phyloP scores from a whole-genome alignment of 2,113 vertebrate genomes.

The Tamias sibiricus region DNA sequence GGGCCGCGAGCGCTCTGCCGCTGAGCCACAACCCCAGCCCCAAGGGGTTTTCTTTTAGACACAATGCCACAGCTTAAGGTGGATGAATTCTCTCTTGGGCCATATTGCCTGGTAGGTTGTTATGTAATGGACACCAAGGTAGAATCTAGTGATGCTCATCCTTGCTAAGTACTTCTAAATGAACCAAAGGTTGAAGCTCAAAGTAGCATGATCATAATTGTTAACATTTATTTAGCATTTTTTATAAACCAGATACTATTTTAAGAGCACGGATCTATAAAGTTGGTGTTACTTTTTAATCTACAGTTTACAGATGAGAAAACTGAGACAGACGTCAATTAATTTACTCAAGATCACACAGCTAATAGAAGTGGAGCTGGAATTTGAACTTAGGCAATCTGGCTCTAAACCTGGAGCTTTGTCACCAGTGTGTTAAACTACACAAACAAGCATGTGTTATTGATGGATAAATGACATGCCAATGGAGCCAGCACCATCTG shows the following conservation, averaged over 20 bases:
- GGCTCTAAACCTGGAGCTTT: not conserved
- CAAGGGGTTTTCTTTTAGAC: not conserved
- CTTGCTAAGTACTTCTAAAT: slow-evolving; percentile 25
- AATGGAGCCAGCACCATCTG: not conserved
- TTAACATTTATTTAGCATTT: not conserved
- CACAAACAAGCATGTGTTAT: not conserved
- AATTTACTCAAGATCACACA: not conserved
- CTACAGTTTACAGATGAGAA: slow-evolving; percentile 29
- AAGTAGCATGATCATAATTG: not conserved
- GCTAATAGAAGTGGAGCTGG: not conserved
- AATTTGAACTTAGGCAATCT: not conserved
- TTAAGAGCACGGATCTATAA: not conserved
- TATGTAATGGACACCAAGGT: not conserved
- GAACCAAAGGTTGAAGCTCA: not conserved
- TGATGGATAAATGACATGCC: not conserved
- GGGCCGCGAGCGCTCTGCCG: too few species aligned
- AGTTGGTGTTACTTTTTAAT: not conserved
- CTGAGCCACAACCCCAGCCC: too few species aligned
- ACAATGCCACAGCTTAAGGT: not conserved
- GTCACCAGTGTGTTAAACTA: not conserved
- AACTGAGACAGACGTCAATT: not conserved
- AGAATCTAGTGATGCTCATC: not conserved
- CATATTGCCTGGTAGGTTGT: not conserved
- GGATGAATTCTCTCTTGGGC: not conserved
- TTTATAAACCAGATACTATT: not conserved